Conservation (phyloP, 1,140 invertebrate genomes). For the Heterodera carotae region DNA sequence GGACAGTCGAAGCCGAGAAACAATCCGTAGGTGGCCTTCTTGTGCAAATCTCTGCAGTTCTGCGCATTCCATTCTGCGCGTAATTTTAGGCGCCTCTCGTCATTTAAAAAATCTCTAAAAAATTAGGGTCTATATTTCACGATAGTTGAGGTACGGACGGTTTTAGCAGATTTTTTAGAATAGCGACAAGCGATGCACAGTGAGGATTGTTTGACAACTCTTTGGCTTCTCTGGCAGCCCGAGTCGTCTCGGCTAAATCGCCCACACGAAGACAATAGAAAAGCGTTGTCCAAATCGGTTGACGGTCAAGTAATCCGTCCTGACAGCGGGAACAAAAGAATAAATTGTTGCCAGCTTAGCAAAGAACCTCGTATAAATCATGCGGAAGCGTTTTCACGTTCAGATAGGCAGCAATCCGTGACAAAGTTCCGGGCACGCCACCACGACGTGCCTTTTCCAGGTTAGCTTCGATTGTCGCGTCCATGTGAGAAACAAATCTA, state of each 20-base stretch:
- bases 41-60: constrained; percentile 46
- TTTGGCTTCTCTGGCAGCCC: constrained; percentile 33
- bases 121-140: background rate
- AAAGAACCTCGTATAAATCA: constrained; percentile 33
- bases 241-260: constrained; percentile 33
- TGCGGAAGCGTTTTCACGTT: constrained; percentile 39
- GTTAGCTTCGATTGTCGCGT: constrained; percentile 47
- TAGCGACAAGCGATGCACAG: constrained; percentile 36
- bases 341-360: background rate
- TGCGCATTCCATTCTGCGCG: constrained; percentile 53
- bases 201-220: constrained; percentile 41
- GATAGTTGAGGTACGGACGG: constrained; percentile 23
- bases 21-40: constrained; percentile 55
- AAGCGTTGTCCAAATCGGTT: constrained; percentile 48
- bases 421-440: constrained; percentile 48
- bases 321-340: constrained; percentile 32
- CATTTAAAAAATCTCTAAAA: constrained; percentile 41
- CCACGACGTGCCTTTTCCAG: constrained; percentile 46
- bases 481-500: constrained; percentile 52
- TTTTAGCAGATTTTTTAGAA: constrained; percentile 28
- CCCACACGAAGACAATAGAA: constrained; percentile 51
- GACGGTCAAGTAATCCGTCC: constrained; percentile 44
- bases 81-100: constrained; percentile 53
- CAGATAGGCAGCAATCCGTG: constrained; percentile 52
- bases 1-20: constrained; percentile 52